Evolutionary conservation across 1,140 invertebrate genomes (phyloP).

Genomic region (Rhynchophorus ferrugineus): DNA sequence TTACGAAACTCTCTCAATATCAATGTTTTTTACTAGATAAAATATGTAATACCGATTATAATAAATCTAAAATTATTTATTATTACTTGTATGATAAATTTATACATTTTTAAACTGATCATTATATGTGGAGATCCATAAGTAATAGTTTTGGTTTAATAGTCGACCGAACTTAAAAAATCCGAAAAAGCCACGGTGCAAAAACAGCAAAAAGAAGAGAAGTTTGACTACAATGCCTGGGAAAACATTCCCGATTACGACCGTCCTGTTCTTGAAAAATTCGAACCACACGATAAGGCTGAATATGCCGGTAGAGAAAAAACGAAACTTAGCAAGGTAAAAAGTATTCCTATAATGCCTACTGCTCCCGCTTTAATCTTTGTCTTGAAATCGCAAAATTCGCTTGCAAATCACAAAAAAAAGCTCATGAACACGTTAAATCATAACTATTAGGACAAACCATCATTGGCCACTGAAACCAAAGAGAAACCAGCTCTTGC

Average conservation of each 20-base stretch:
- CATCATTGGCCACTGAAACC: slow-evolving; percentile 17
- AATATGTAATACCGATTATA: too few relatives aligned
- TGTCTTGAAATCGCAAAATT: too few relatives aligned
- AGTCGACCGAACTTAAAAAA: slow-evolving; percentile 42
- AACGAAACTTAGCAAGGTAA: slow-evolving; percentile 39
- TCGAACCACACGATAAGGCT: slow-evolving; percentile 42
- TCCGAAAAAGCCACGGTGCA: slow-evolving; percentile 32
- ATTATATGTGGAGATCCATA: too few relatives aligned
- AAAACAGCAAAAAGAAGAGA: slow-evolving; percentile 41
- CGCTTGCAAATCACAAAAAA: too few relatives aligned
- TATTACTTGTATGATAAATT: too few relatives aligned
- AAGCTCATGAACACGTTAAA: too few relatives aligned
- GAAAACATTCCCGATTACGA: slow-evolving; percentile 71
- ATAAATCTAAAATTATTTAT: too few relatives aligned
- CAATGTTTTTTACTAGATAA: too few relatives aligned
- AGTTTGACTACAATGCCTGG: slow-evolving; percentile 51
- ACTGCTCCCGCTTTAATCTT: too few relatives aligned
- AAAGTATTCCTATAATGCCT: too few relatives aligned
- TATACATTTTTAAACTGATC: too few relatives aligned
- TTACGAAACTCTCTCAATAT: too few relatives aligned
- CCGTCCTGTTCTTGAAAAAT: slow-evolving; percentile 58
- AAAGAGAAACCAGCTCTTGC: slow-evolving; percentile 24
- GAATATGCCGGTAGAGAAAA: slow-evolving; percentile 38
- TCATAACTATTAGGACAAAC: slow-evolving; percentile 20
- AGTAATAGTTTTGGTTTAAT: slow-evolving; percentile 22